Evolutionary conservation across 1,140 invertebrate genomes (phyloP).

Genomic region (Drosophila simulans): DNA sequence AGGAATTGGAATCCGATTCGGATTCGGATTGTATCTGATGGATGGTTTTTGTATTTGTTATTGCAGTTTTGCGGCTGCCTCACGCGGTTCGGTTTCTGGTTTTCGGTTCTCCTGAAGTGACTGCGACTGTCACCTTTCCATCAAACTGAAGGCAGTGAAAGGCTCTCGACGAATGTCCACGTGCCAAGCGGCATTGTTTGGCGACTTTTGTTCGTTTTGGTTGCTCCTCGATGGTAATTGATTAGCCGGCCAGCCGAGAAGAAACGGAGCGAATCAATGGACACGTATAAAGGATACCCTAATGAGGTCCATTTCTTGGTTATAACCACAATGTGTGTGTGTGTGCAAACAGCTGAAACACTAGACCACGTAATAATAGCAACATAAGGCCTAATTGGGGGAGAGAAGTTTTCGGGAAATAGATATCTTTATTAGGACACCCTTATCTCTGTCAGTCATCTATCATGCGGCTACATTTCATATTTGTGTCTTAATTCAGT

Average conservation of each 20-base stretch:
- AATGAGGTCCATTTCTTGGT: slow-evolving; percentile 28
- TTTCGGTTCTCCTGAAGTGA: slow-evolving; percentile 37
- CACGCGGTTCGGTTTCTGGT: slow-evolving; percentile 18
- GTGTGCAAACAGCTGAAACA: slow-evolving; percentile 25
- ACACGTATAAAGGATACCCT: slow-evolving; percentile 23
- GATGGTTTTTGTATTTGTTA: slow-evolving; percentile 11
- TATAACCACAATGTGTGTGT: background rate
- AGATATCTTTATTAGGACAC: slow-evolving; percentile 11
- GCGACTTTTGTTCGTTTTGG: slow-evolving; percentile 39
- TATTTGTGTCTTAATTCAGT: background rate
- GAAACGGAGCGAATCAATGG: slow-evolving; percentile 39
- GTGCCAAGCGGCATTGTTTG: slow-evolving; percentile 69
- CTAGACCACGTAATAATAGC: slow-evolving; percentile 8
- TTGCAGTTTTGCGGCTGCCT: slow-evolving; percentile 58
- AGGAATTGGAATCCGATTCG: slow-evolving; percentile 38
- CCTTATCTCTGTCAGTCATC: background rate
- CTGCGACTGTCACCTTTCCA: slow-evolving; percentile 79
- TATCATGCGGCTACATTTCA: slow-evolving; percentile 1
- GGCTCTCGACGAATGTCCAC: slow-evolving; percentile 65
- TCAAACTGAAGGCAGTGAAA: slow-evolving; percentile 69
- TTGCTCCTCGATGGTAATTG: slow-evolving; percentile 54
- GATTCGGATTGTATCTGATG: slow-evolving; percentile 3
- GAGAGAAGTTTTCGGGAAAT: background rate
- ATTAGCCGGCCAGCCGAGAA: slow-evolving; percentile 54
- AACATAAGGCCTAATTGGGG: slow-evolving; percentile 30